These are phyloP conservation scores for Cherax destructor DNA, from an alignment of 1,140 invertebrate species.

Conservation along the genomic window DNA sequence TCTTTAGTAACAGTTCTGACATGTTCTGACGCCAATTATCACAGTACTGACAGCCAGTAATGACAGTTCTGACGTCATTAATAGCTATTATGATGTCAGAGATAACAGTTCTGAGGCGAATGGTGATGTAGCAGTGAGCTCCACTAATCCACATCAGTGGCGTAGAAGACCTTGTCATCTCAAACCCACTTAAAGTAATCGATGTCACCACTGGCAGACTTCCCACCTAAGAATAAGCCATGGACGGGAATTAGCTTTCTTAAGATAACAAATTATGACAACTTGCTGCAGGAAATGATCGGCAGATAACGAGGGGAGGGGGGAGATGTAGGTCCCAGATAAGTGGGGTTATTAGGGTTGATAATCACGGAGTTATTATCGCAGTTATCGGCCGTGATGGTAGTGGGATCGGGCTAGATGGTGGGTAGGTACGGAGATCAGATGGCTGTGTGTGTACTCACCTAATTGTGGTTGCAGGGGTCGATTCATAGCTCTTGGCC, in stretches of 20 bases:
- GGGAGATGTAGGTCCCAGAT: neutral
- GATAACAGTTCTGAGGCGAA: too few relatives aligned
- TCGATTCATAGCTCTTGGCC: too few relatives aligned
- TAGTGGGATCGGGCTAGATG: neutral
- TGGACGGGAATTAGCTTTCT: neutral
- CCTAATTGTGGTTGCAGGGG: too few relatives aligned
- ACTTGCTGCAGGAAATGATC: conserved; percentile 11
- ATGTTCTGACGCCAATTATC: too few relatives aligned
- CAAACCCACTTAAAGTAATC: conserved; percentile 11
- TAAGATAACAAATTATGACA: conserved; percentile 39
- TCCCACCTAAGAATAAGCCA: conserved; percentile 1
- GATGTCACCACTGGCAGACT: conserved; percentile 10
- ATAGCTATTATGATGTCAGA: too few relatives aligned
- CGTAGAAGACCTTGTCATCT: neutral
- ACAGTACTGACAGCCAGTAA: too few relatives aligned
- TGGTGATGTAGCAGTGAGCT: too few relatives aligned
- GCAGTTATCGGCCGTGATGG: conserved; percentile 11
- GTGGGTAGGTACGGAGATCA: neutral
- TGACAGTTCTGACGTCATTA: too few relatives aligned
- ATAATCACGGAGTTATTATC: conserved; percentile 28
- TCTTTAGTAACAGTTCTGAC: too few relatives aligned
- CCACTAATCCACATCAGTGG: too few relatives aligned
- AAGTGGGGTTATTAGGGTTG: neutral
- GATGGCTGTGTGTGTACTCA: neutral
- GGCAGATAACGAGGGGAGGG: neutral